Base-by-base conservation (phyloP, 1,140 invertebrate species). In the Drosophila grimshawi region DNA sequence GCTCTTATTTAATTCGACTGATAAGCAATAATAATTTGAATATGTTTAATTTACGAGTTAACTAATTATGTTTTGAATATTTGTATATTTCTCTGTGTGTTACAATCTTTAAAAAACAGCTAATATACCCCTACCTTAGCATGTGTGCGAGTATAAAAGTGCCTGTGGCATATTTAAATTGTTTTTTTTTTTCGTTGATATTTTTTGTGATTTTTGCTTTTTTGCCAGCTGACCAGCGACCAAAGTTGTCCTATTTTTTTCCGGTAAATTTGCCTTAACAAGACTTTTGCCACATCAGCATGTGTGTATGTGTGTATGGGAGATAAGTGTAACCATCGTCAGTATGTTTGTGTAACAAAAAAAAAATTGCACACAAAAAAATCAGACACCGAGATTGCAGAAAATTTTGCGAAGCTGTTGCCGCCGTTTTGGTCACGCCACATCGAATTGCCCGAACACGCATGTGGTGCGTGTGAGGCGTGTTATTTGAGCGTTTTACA, bases 401-500 rank as follows among this genome's bases (percentile, higher is more conserved):
- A 72, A 60, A 78, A 76, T 52, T 67, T 49, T 39, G 63, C 29
- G 63, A 43, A 67, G 45, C 61, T 49, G 61, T 55, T 75, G 57
- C 46, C 29, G 46, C 49, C 73, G 65, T 66, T 77, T 69, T 78
- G 81, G 81, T 85, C 81, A 85, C 74, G 81, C 65, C 81, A 69
- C 69, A 70, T 85, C 81, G 85, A 85, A 85, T 85, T 85, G 81
- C 81, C 72, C 64, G 62, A 46, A 83, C 80, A 81, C 80, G 80
- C 59, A 57, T 74, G 71, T 53, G 67, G 59, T 74, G 71, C 65
- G 71, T 74, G 71, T 83, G 81, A 64, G 69, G 76, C 81, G 66
- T 83, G 80, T 82, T 83, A 82, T 83, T 83, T 76, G 66, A 82
- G 60, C 80, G 67, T 79, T 82, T 79, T 83, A 83, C 81, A 83